phyloP scores from a whole-genome alignment of 2,797 vertebrate genomes.

The Characodon lateralis region DNA sequence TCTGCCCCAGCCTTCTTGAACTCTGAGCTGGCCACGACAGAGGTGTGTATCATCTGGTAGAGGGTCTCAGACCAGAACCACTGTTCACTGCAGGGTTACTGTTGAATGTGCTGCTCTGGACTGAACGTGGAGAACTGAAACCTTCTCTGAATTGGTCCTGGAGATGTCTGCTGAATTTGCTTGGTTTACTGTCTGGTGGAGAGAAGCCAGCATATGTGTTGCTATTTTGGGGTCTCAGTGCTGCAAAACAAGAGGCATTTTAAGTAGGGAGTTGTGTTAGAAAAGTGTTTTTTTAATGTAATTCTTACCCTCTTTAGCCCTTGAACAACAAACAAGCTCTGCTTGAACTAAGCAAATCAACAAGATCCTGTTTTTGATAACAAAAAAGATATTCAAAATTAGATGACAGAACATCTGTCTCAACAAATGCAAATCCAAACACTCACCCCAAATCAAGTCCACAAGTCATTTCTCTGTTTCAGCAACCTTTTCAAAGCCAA shows the following conservation, averaged over 20 bases:
- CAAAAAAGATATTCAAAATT: not conserved
- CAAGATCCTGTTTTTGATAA: not conserved
- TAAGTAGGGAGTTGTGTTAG: not conserved
- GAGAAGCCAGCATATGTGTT: conserved; percentile 45
- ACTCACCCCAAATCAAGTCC: conserved; percentile 70
- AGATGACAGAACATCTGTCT: too few relatives aligned
- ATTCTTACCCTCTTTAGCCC: conserved; percentile 40
- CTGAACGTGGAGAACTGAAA: conserved; percentile 28
- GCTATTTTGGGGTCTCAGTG: not conserved
- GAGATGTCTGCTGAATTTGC: conserved; percentile 14
- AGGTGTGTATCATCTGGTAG: not conserved
- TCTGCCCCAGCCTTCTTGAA: not conserved
- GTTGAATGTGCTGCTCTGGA: conserved; percentile 13
- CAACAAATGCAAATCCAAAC: too few relatives aligned
- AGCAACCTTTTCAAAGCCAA: not conserved
- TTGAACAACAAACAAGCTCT: conserved; percentile 20
- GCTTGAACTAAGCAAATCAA: not conserved
- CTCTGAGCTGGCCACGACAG: not conserved
- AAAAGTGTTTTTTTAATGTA: too few relatives aligned
- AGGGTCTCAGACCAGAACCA: not conserved
- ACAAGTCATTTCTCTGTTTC: conserved; percentile 52
- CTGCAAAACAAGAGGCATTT: conserved; percentile 20
- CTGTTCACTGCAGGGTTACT: not conserved
- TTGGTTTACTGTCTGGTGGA: conserved; percentile 14
- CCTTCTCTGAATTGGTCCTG: conserved; percentile 66